Evolutionary conservation across 2,113 vertebrate genomes (phyloP).

Genomic region (Diadophis punctatus): DNA sequence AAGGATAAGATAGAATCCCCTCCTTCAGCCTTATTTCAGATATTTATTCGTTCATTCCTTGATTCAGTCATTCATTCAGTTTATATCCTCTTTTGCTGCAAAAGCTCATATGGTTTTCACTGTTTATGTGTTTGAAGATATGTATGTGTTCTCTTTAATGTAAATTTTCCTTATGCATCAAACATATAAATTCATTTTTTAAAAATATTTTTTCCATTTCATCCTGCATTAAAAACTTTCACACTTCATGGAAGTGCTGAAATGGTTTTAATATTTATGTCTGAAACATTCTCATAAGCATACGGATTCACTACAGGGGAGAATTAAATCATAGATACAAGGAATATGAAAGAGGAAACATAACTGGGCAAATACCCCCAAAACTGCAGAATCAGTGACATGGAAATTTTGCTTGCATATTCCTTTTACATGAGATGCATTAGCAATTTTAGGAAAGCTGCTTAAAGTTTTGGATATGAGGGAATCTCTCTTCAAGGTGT

Average conservation of each 20-base stretch:
- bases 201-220: not conserved
- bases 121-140: not conserved
- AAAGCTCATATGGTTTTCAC: not conserved
- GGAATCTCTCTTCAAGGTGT: not conserved
- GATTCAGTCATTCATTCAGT: not conserved
- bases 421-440: not conserved
- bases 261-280: not conserved
- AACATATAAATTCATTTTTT: not conserved
- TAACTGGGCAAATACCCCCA: not conserved
- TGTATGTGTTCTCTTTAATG: not conserved
- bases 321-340: not conserved
- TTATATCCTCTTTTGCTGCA: not conserved
- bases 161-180: not conserved
- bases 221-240: not conserved
- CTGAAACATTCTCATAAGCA: not conserved
- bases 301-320: not conserved
- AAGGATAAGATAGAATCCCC: not conserved
- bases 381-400: not conserved
- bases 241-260: not conserved
- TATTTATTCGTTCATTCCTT: not conserved
- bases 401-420: constrained; percentile 8
- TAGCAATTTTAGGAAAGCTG: not conserved
- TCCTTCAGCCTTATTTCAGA: not conserved
- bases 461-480: not conserved
- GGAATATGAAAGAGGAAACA: not conserved